Evolutionary conservation across 2,113 vertebrate species (phyloP).

Genomic region (Nannobrachium achirus): DNA sequence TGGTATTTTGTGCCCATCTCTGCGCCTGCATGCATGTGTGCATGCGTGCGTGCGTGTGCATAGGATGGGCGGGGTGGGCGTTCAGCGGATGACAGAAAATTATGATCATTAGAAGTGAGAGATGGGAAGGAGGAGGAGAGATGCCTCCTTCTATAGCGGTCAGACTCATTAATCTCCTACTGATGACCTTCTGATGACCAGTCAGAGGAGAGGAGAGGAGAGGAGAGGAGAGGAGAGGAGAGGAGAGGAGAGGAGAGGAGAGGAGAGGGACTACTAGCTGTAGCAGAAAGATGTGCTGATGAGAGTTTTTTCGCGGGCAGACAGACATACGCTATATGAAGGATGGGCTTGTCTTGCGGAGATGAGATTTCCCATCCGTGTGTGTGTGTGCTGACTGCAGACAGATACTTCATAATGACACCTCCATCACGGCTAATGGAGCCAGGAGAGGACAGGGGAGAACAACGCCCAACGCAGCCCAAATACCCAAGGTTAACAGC

Average conservation of each 20-base stretch:
- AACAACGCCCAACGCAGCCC: constrained; percentile 1
- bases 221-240: neutral
- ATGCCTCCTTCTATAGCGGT: constrained; percentile 43
- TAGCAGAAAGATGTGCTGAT: constrained; percentile 35
- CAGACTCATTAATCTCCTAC: constrained; percentile 57
- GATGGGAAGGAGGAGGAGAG: constrained; percentile 35
- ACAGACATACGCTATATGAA: constrained; percentile 23
- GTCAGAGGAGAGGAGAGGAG: neutral
- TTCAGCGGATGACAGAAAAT: constrained; percentile 51
- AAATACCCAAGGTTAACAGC: constrained; percentile 37
- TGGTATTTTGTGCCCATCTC: too few relatives aligned
- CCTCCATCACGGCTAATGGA: constrained; percentile 13
- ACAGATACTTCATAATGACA: constrained; percentile 43
- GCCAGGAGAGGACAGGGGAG: constrained; percentile 21
- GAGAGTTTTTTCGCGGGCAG: constrained; percentile 39
- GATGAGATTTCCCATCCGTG: constrained; percentile 36
- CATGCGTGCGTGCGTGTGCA: constrained; percentile 18
- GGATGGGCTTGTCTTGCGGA: constrained; percentile 37
- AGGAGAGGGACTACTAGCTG: neutral
- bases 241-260: neutral
- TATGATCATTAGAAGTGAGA: constrained; percentile 55
- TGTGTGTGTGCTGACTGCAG: constrained; percentile 48
- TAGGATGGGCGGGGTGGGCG: constrained; percentile 15
- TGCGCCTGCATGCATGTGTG: neutral
- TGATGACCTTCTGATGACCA: constrained; percentile 53